phyloP scores from a whole-genome alignment of 92 coral and sea anemone genomes.

The Pocillopora meandrina region DNA sequence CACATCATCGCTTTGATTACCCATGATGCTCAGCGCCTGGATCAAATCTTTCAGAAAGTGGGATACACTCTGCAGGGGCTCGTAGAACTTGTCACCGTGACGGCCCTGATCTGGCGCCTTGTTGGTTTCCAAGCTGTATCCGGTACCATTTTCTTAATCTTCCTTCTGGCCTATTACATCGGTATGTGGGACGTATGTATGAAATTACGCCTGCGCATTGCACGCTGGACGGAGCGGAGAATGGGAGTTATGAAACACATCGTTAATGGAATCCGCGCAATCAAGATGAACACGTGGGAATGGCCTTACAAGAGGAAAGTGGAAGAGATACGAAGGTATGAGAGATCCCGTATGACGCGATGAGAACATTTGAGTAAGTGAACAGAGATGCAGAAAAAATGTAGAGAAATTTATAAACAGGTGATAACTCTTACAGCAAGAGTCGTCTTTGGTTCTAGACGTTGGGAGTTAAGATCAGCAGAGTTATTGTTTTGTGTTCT shows the following conservation, averaged over 20 bases:
- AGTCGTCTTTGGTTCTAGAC: no score
- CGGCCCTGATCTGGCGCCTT: slow-evolving; percentile 82
- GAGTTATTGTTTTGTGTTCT: no score
- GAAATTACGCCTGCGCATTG: slow-evolving; percentile 65
- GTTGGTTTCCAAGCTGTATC: slow-evolving; percentile 82
- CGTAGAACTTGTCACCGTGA: slow-evolving; percentile 71
- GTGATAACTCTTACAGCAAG: no score
- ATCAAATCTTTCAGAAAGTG: slow-evolving; percentile 66
- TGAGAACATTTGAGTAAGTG: no score
- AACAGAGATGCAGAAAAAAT: neutral
- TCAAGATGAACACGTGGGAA: slow-evolving; percentile 92
- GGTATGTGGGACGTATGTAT: slow-evolving; percentile 91
- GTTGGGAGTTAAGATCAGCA: no score
- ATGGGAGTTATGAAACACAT: slow-evolving; percentile 62
- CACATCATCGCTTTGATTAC: slow-evolving; percentile 61
- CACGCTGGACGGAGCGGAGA: slow-evolving; percentile 74
- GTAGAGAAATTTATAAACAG: no score
- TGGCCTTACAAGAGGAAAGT: slow-evolving; percentile 68
- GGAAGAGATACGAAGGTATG: slow-evolving; percentile 52
- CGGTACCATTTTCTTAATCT: slow-evolving; percentile 71
- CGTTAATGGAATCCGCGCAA: slow-evolving; percentile 67
- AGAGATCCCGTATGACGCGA: neutral
- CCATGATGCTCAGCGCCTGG: slow-evolving; percentile 76
- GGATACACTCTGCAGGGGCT: slow-evolving; percentile 74
- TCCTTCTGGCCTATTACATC: slow-evolving; percentile 77